Percentiles rank a stretch among this genome's conserved stretches.
phyloP scores from a whole-genome alignment of 2,113 vertebrate species.

The Megaleporinus macrocephalus region DNA sequence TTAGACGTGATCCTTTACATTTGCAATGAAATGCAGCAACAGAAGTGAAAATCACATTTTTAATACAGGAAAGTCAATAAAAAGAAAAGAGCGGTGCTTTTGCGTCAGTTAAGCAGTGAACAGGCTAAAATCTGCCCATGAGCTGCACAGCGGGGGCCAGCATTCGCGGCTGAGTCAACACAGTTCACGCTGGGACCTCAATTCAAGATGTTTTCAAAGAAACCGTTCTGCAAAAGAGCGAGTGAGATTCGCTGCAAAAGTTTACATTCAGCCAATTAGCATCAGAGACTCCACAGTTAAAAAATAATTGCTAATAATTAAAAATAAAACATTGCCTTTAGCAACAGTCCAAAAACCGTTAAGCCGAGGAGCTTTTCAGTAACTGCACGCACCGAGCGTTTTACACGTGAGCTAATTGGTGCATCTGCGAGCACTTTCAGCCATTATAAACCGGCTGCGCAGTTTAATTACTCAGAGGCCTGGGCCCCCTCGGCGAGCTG shows the following conservation, averaged over 20 bases:
- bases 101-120: too few species aligned
- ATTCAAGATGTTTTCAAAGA: background rate
- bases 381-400: background rate
- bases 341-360: too few species aligned
- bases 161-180: background rate
- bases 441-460: background rate
- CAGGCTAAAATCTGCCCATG: background rate
- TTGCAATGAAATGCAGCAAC: too few species aligned
- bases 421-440: background rate
- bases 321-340: too few species aligned
- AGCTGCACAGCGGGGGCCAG: constrained; percentile 37
- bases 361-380: background rate
- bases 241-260: background rate
- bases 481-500: background rate
- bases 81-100: too few species aligned
- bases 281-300: too few species aligned
- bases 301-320: too few species aligned
- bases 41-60: too few species aligned
- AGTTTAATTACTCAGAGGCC: background rate
- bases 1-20: too few species aligned
- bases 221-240: background rate
- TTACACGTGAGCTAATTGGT: background rate
- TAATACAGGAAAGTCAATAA: too few species aligned
- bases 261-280: too few species aligned
- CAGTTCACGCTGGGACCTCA: background rate